phyloP scores from a whole-genome alignment of 1,140 invertebrate species.

The Drosophila varians region DNA sequence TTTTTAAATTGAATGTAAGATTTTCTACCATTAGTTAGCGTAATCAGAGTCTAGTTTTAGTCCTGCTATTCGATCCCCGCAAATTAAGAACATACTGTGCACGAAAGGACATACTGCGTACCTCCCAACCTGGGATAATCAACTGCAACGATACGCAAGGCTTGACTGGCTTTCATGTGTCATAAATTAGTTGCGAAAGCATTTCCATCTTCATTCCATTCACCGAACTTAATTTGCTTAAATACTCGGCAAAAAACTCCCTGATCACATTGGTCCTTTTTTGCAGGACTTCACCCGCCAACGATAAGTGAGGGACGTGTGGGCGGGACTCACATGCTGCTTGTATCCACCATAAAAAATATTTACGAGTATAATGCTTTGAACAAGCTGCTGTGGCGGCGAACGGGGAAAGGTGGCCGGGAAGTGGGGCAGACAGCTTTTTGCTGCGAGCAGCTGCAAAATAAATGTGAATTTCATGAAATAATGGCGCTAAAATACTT shows the following conservation, averaged over 20 bases:
- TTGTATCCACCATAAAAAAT: constrained; percentile 8
- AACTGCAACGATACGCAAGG: neutral
- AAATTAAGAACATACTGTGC: too few species aligned
- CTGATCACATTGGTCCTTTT: constrained; percentile 13
- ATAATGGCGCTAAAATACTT: constrained; percentile 74
- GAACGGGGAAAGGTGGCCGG: constrained; percentile 8
- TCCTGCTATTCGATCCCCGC: too few species aligned
- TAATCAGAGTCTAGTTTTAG: too few species aligned
- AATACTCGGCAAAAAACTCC: constrained; percentile 4
- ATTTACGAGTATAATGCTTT: constrained; percentile 5
- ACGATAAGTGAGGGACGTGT: constrained; percentile 10
- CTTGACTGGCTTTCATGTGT: neutral
- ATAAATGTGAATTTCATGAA: constrained; percentile 77
- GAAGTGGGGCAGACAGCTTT: constrained; percentile 36
- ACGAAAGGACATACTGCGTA: neutral
- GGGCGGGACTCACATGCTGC: neutral
- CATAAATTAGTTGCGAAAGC: neutral
- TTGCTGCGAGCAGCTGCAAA: constrained; percentile 60
- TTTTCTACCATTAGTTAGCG: too few species aligned
- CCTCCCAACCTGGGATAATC: neutral
- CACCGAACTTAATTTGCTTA: constrained; percentile 5
- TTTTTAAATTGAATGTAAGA: too few species aligned
- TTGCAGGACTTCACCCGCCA: constrained; percentile 4
- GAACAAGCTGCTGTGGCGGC: constrained; percentile 2
- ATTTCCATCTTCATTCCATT: neutral